phyloP scores from a whole-genome alignment of 2,888 invertebrate species.

The Phaedon cochleariae region DNA sequence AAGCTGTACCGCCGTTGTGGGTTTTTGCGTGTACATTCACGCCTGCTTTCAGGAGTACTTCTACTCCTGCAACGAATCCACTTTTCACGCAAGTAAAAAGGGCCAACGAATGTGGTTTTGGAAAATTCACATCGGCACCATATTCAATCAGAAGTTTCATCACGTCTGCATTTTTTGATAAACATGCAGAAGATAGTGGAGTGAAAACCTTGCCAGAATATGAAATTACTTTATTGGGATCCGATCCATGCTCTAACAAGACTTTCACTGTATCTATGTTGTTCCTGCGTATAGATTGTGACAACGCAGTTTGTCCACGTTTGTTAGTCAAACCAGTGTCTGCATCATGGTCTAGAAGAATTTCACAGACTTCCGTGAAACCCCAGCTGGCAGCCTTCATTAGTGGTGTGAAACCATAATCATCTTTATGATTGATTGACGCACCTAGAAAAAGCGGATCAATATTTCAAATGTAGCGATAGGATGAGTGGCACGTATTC shows the following conservation, averaged over 20 bases:
- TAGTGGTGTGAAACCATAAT: no score
- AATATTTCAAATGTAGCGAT: no score
- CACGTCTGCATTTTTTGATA: background rate
- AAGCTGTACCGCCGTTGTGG: constrained; percentile 5
- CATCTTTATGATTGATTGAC: constrained; percentile 6
- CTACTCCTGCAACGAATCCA: constrained; percentile 7
- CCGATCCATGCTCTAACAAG: constrained; percentile 6
- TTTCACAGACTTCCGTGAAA: constrained; percentile 16
- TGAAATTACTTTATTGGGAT: background rate
- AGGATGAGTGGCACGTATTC: no score
- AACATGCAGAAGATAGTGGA: constrained; percentile 6
- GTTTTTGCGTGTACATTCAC: background rate
- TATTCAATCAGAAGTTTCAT: no score
- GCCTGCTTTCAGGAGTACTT: constrained; percentile 17
- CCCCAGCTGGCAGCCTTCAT: constrained; percentile 23
- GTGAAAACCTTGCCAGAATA: background rate
- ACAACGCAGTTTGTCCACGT: background rate
- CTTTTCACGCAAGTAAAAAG: constrained; percentile 17
- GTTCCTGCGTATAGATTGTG: background rate
- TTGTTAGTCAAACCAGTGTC: background rate
- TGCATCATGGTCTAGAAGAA: constrained; percentile 18
- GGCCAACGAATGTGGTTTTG: constrained; percentile 12
- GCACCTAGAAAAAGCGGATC: constrained; percentile 16
- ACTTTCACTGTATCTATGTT: background rate
- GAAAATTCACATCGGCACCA: no score